Evolutionary conservation across 1,140 invertebrate species (phyloP).

Genomic region (Melipona quadrifasciata): DNA sequence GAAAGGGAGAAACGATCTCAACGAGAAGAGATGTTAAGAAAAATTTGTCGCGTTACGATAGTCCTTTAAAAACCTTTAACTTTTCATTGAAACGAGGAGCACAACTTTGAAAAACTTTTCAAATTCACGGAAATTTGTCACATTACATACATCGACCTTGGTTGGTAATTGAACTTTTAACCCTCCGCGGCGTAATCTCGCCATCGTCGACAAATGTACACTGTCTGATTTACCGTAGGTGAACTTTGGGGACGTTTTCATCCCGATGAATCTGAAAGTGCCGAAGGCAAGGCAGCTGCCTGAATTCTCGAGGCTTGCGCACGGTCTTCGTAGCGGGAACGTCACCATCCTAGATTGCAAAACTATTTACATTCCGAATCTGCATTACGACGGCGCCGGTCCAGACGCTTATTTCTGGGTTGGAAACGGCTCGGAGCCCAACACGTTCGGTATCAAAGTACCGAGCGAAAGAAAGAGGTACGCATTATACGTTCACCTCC

Average conservation of each 20-base stretch:
- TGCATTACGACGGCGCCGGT: conserved; percentile 94
- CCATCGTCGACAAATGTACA: too few relatives aligned
- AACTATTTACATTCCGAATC: conserved; percentile 95
- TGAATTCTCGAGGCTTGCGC: conserved; percentile 92
- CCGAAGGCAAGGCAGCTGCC: conserved; percentile 89
- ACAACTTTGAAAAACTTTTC: too few relatives aligned
- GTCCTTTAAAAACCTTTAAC: too few relatives aligned
- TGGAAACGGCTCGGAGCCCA: conserved; percentile 91
- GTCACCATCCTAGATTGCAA: conserved; percentile 95
- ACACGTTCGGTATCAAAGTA: conserved; percentile 92
- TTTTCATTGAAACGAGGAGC: too few relatives aligned
- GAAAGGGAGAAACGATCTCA: background rate
- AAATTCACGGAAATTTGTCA: too few relatives aligned
- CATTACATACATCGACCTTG: too few relatives aligned
- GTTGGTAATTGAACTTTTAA: too few relatives aligned
- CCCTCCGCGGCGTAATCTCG: too few relatives aligned
- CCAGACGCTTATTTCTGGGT: conserved; percentile 97
- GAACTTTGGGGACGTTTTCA: conserved; percentile 92
- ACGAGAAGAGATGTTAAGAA: background rate
- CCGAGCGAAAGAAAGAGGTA: conserved; percentile 89
- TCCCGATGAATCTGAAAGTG: conserved; percentile 88
- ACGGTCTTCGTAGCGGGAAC: conserved; percentile 94
- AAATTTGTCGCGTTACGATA: too few relatives aligned
- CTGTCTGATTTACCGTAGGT: conserved; percentile 83
- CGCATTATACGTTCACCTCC: background rate